Evolutionary conservation across 2,113 vertebrate species (phyloP).

Genomic region (Chamaea fasciata): DNA sequence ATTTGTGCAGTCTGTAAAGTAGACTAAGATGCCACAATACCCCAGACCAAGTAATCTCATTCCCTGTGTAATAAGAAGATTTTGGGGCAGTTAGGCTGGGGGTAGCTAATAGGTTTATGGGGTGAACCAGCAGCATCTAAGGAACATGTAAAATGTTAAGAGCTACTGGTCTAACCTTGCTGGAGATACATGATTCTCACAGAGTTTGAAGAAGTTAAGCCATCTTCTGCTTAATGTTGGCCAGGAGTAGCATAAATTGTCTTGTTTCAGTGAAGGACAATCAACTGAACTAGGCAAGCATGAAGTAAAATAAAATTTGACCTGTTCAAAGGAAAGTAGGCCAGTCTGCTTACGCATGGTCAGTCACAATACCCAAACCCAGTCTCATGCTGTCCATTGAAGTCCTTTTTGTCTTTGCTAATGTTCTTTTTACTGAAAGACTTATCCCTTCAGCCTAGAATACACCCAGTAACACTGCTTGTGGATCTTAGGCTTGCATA

Average conservation of each 20-base stretch:
- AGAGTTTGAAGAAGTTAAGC: neutral
- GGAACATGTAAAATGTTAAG: neutral
- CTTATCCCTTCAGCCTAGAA: neutral
- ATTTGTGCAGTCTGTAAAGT: neutral
- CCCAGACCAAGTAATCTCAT: neutral
- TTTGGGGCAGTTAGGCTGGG: neutral
- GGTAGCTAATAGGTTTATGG: rapidly evolving
- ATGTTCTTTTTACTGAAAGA: neutral
- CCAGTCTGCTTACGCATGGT: neutral
- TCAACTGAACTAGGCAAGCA: neutral
- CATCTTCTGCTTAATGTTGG: neutral
- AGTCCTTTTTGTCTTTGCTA: neutral
- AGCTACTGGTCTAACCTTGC: neutral
- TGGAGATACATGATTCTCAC: neutral
- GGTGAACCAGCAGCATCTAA: neutral
- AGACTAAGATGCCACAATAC: neutral
- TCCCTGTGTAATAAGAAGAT: neutral
- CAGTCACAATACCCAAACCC: neutral
- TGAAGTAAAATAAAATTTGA: neutral
- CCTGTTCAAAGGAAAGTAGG: neutral
- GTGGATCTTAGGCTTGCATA: neutral
- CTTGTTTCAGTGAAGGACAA: neutral
- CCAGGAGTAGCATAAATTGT: neutral
- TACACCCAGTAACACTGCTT: neutral
- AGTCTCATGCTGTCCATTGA: neutral